Evolutionary conservation across 2,797 vertebrate genomes (phyloP), one percentile per base, ranked within the genome.

Genomic region (Falco berigora): DNA sequence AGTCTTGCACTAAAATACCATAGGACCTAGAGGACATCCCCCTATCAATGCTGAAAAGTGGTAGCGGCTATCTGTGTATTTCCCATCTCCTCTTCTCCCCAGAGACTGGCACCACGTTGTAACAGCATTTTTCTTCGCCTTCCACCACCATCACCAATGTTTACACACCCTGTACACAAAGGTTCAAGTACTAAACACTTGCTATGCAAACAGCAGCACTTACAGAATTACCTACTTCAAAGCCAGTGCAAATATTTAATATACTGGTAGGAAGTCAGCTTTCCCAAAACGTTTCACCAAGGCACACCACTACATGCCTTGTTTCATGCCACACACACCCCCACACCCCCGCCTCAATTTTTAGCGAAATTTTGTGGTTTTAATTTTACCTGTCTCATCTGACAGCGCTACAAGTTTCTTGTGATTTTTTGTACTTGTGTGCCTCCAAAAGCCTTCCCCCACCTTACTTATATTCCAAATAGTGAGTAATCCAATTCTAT

Each of bases 191-290:
- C 76, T 55, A 49, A 93, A 93, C 66, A 78, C 22, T 15, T 83
- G 80, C 79, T 84, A 18, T 47, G 69, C 83, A 78, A 96, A 95
- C 90, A 93, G 69, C 28, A 86, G 46, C 90, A 75, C 53, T 27
- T 53, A 42, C 3, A 80, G 62, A 94, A 94, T 55, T 30, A 92
- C 56, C 80, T 8, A 63, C 49, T 90, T 92, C 76, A 78, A 93
- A 90, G 66, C 25, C 69, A 83, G 58, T 16, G 36, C 69, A 95
- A 96, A 88, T 96, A 95, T 94, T 96, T 96, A 81, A 81, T 72
- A 84, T 25, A 23, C 34, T 47, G 85, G 62, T 76, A 78, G 6
- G 17, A 77, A 77, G 23, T 80, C 66, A 90, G 46, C 56, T 64
- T 90, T 77, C 34, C 32, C 58, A 56, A 50, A 71, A 71, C 49